phyloP scores from a whole-genome alignment of 2,888 invertebrate species.

The Torymus tubicola region DNA sequence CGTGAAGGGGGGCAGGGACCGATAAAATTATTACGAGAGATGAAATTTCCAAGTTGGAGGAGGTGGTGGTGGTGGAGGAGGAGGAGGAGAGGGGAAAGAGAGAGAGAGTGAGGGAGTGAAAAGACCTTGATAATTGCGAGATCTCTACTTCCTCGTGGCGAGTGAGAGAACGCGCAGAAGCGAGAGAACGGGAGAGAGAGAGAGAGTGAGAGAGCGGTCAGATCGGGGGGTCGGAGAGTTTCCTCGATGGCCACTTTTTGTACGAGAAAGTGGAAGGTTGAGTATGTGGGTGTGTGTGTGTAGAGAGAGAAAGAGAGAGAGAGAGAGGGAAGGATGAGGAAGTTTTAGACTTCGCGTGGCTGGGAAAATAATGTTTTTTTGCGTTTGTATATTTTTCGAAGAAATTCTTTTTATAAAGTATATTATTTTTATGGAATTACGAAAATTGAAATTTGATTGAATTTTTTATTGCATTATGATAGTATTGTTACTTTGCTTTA shows the following conservation, averaged over 20 bases:
- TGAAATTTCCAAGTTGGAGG: constrained; percentile 73
- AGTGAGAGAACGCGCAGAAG: constrained; percentile 60
- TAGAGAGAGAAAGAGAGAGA: no score
- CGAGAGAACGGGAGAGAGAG: constrained; percentile 58
- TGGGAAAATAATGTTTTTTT: no score
- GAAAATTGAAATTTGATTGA: no score
- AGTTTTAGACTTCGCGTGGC: no score
- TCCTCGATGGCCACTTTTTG: constrained; percentile 61
- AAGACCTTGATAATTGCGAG: constrained; percentile 74
- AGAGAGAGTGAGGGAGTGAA: constrained; percentile 61
- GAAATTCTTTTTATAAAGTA: no score
- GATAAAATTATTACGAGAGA: constrained; percentile 71
- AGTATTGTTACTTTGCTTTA: no score
- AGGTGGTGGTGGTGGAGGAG: neutral
- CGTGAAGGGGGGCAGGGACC: constrained; percentile 49
- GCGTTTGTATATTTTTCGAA: no score
- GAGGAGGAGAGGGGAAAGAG: constrained; percentile 56
- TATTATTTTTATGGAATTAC: no score
- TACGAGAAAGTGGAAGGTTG: no score
- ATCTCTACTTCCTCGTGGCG: constrained; percentile 68
- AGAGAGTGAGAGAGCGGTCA: constrained; percentile 23
- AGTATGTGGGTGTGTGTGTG: no score
- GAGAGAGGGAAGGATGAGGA: no score
- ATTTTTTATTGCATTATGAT: no score
- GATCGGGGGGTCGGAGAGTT: constrained; percentile 49